Conservation (phyloP, 2,888 invertebrate genomes). For the Nomada fucata region DNA sequence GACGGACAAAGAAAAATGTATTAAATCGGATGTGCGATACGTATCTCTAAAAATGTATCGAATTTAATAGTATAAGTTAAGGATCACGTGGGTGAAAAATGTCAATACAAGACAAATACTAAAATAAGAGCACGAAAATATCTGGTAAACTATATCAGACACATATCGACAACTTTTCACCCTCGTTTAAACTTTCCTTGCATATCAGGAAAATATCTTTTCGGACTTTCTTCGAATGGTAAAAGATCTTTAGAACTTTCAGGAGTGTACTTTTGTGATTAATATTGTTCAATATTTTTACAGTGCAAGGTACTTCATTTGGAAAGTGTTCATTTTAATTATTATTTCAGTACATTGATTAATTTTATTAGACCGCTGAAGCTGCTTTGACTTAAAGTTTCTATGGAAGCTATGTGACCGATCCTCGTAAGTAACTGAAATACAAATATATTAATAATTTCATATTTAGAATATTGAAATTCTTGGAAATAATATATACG, state of each 20-base stretch:
- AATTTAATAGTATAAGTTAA: conserved; percentile 55
- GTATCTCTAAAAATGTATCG: conserved; percentile 38
- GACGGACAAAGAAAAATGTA: neutral
- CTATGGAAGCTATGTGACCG: neutral
- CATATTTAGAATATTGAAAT: neutral
- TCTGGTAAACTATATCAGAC: conserved; percentile 27
- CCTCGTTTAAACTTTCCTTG: conserved; percentile 28
- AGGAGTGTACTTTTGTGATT: neutral
- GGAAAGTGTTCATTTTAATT: neutral
- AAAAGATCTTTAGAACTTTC: neutral
- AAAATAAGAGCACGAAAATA: neutral
- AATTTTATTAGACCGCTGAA: neutral
- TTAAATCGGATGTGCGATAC: neutral
- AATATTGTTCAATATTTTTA: neutral
- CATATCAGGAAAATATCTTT: conserved; percentile 39
- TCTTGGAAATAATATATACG: too few relatives aligned
- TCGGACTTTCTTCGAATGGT: neutral
- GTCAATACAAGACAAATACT: neutral
- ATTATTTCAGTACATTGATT: neutral
- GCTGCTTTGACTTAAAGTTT: neutral
- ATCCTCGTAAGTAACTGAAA: neutral
- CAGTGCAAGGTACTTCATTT: neutral
- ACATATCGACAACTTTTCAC: conserved; percentile 36
- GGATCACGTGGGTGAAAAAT: neutral
- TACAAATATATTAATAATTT: neutral